Percentiles rank a stretch among this genome's conserved stretches.
Evolutionary conservation across 2,113 vertebrate genomes (phyloP).

Genomic region (Mirounga angustirostris): DNA sequence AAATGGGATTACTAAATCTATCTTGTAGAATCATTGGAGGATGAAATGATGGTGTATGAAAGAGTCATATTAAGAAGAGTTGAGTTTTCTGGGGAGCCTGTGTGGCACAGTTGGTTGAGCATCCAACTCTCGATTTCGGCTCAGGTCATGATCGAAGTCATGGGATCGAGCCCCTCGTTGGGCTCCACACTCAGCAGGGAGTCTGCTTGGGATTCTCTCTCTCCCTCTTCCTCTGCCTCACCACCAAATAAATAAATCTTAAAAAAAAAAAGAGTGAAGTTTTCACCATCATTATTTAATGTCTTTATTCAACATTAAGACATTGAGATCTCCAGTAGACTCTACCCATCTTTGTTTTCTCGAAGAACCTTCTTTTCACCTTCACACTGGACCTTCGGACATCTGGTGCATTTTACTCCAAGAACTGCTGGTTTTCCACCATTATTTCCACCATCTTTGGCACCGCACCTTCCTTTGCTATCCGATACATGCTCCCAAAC

Average conservation of each 20-base stretch:
- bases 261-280: neutral
- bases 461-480: accelerated
- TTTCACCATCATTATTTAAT: neutral
- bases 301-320: neutral
- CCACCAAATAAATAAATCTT: neutral
- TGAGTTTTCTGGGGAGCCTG: neutral
- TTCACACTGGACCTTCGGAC: neutral
- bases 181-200: neutral
- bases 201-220: neutral
- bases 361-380: neutral
- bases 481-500: neutral
- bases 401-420: neutral
- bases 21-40: neutral
- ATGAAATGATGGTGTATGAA: neutral
- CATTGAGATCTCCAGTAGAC: neutral
- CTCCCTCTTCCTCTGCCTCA: neutral
- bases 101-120: neutral
- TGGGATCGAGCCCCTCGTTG: neutral
- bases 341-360: neutral
- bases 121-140: neutral
- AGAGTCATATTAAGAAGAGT: neutral
- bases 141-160: neutral
- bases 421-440: neutral
- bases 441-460: neutral
- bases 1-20: neutral